Conservation (phyloP, 2,797 vertebrate genomes). For the Hippoglossus hippoglossus region DNA sequence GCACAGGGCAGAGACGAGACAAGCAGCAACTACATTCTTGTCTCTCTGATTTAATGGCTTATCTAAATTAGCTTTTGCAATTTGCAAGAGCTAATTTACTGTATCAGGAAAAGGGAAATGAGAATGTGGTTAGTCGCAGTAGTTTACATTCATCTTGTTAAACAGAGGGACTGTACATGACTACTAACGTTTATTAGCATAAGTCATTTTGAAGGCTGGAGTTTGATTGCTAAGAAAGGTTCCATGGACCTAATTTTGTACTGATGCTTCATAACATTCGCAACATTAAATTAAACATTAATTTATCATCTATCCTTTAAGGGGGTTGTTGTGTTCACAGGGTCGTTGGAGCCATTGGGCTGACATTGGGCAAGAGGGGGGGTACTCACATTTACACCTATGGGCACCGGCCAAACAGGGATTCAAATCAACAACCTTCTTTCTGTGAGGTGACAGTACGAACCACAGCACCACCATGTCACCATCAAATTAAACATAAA, state of each 20-base stretch:
- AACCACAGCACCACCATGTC: too few relatives aligned
- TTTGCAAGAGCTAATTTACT: conserved; percentile 67
- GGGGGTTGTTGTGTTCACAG: too few relatives aligned
- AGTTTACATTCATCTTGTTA: conserved; percentile 44
- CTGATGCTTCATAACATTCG: background rate
- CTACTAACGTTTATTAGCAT: background rate
- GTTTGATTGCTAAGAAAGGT: background rate
- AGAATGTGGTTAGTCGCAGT: conserved; percentile 43
- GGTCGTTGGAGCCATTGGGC: too few relatives aligned
- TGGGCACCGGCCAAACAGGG: too few relatives aligned
- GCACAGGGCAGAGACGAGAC: background rate
- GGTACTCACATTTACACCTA: too few relatives aligned
- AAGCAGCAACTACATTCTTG: background rate
- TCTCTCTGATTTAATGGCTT: conserved; percentile 50
- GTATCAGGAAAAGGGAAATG: conserved; percentile 54
- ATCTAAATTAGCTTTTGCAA: conserved; percentile 70
- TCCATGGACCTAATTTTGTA: conserved; percentile 3
- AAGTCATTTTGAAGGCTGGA: background rate
- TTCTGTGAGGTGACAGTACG: too few relatives aligned
- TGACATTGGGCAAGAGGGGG: too few relatives aligned
- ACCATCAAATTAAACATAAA: too few relatives aligned
- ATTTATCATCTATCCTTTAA: too few relatives aligned
- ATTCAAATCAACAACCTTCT: too few relatives aligned
- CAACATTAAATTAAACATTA: background rate
- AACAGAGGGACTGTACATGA: conserved; percentile 10